These are phyloP conservation scores for Drosophila bocqueti DNA, from an alignment of 1,140 invertebrate species.

Conservation along the genomic window DNA sequence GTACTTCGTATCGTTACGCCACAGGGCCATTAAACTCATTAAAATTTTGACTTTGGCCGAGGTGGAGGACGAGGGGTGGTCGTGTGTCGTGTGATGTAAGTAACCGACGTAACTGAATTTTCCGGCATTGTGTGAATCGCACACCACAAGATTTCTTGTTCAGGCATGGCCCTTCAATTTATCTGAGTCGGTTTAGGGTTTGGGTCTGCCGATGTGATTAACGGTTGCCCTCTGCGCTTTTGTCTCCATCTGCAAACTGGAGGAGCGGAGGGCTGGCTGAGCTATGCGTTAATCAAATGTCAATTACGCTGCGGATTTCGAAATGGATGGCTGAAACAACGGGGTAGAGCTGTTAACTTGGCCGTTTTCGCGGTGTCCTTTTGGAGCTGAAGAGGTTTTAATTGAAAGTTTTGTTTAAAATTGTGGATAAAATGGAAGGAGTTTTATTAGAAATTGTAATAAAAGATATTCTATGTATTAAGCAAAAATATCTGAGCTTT, in stretches of 20 bases:
- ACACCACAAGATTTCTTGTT: slow-evolving; percentile 18
- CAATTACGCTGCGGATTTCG: slow-evolving; percentile 71
- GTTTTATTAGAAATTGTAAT: no score
- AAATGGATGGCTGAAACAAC: slow-evolving; percentile 41
- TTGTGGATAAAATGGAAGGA: neutral
- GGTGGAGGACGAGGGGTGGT: slow-evolving; percentile 15
- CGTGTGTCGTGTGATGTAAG: slow-evolving; percentile 15
- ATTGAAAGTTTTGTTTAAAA: neutral
- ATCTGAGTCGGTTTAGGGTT: slow-evolving; percentile 49
- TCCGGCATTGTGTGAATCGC: slow-evolving; percentile 14
- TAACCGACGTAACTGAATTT: slow-evolving; percentile 29
- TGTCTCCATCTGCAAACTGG: slow-evolving; percentile 32
- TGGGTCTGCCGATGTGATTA: slow-evolving; percentile 54
- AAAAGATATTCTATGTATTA: no score
- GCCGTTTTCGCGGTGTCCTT: neutral
- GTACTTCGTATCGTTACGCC: slow-evolving; percentile 62
- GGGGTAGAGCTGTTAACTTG: slow-evolving; percentile 1
- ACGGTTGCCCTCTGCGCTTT: slow-evolving; percentile 46
- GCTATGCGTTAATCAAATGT: slow-evolving; percentile 77
- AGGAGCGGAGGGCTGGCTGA: slow-evolving; percentile 12
- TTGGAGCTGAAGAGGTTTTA: neutral
- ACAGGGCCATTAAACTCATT: slow-evolving; percentile 75
- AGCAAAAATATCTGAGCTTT: no score
- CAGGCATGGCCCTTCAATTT: slow-evolving; percentile 58
- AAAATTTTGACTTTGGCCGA: slow-evolving; percentile 59